Evolutionary conservation across 2,113 vertebrate species (phyloP), one percentile per base, ranked within the genome.

Genomic region (Macaca nemestrina): DNA sequence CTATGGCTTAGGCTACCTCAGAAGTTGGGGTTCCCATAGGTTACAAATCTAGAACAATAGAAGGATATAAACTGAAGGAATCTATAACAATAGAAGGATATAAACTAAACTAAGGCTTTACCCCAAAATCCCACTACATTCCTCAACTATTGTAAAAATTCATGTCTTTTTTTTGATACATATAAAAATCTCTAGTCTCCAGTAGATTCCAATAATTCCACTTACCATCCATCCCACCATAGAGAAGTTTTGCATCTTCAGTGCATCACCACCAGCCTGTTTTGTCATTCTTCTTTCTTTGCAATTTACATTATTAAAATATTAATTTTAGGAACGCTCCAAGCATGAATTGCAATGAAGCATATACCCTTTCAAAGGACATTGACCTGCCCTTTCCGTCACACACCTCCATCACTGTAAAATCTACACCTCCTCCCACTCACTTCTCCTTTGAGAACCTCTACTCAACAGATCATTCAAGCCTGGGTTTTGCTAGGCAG

Each of bases 121-220:
- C 88, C 68, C 35, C 59, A 68, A 97, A 86, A 55, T 73, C 27
- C 23, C 85, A 91, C 30, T 80, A 57, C 38, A 81, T 89, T 64
- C 90, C 72, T 90, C 90, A 97, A 57, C 59, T 95, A 83, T 89
- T 93, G 80, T 43, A 94, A 86, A 89, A 89, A 57, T 92, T 27
- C 22, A 32, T 82, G 38, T 52, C n/a, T 48, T 48, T 83, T 83
- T 92, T 79, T 82, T 27, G 48, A 68, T 64, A 38, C 64, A 83
- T 70, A 40, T 50, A 55, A 83, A 97, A 92, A 40, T 80, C 70
- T 91, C 38, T 59, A 35, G 8, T 76, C 55, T 95, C n/a, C 27
- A 70, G 80, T 52, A 90, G 88, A 80, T 92, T 73, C 87, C 64
- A 59, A 0, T 43, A 82, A 96, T 93, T 73, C 84, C 72, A 48